Conservation (phyloP, 2,888 invertebrate species). For the Mayetiola destructor region DNA sequence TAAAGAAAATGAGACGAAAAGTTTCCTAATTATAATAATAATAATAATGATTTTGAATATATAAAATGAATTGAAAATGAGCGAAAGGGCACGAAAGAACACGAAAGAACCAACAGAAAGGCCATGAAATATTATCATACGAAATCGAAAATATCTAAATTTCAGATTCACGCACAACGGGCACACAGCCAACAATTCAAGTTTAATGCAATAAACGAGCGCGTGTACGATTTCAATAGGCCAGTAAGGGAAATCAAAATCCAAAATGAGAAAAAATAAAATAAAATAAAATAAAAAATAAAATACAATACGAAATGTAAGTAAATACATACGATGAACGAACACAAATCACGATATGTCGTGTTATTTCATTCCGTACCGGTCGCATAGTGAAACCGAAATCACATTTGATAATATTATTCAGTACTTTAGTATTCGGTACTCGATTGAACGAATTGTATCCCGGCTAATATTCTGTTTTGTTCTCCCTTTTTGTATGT, state of each 20-base stretch:
- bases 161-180: constrained; percentile 6
- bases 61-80: not conserved
- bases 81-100: not conserved
- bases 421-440: constrained; percentile 1
- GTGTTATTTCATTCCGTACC: not conserved
- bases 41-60: not conserved
- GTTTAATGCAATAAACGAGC: not conserved
- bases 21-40: not conserved
- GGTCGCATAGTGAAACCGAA: constrained; percentile 5
- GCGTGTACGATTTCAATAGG: not conserved
- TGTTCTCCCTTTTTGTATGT: not conserved
- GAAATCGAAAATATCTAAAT: constrained; percentile 12
- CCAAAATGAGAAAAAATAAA: not conserved
- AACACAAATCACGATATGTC: not conserved
- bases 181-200: no score
- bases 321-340: not conserved
- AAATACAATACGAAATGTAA: not conserved
- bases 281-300: not conserved
- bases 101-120: not conserved
- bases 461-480: not conserved
- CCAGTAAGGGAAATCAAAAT: not conserved
- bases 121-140: constrained; percentile 8
- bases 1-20: not conserved
- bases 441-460: not conserved
- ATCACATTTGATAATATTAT: no score